Evolutionary conservation across 2,797 vertebrate species (phyloP).

Genomic region (Poeciliopsis infans): DNA sequence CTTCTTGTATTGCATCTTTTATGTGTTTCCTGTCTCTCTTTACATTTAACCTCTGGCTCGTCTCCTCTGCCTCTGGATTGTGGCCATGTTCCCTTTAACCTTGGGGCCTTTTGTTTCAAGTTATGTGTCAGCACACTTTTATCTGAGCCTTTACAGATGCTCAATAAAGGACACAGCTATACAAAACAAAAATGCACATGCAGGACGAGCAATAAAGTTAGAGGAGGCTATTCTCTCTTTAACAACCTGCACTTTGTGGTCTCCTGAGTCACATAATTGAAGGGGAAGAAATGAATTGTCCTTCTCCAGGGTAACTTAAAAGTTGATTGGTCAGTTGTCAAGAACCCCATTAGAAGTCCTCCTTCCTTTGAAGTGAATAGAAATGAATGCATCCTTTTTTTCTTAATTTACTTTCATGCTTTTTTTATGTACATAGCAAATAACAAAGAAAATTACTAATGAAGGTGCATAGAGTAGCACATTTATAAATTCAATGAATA

Average conservation of each 20-base stretch:
- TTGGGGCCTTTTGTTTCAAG: conserved; percentile 59
- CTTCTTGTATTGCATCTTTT: conserved; percentile 25
- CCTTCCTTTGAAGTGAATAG: conserved; percentile 13
- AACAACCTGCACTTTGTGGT: conserved; percentile 41
- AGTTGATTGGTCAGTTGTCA: conserved; percentile 56
- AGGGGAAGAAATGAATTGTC: conserved; percentile 42
- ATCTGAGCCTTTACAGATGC: conserved; percentile 57
- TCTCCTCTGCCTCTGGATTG: conserved; percentile 36
- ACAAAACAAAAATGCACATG: conserved; percentile 60
- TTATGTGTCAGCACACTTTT: conserved; percentile 55
- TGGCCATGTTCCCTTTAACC: conserved; percentile 60
- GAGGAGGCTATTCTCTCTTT: conserved; percentile 47
- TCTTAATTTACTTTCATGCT: background rate
- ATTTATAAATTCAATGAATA: background rate
- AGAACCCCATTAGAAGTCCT: conserved; percentile 34
- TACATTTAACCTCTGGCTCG: conserved; percentile 41
- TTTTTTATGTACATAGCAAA: background rate
- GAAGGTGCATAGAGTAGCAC: background rate
- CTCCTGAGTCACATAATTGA: conserved; percentile 48
- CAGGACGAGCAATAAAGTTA: conserved; percentile 38
- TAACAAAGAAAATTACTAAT: background rate
- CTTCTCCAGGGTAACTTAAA: conserved; percentile 35
- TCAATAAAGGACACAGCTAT: conserved; percentile 69
- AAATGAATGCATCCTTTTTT: background rate
- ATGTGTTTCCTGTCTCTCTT: conserved; percentile 23